These are phyloP conservation scores for Tyrannus savana DNA, from an alignment of 2,113 vertebrate genomes.

Conservation along the genomic window DNA sequence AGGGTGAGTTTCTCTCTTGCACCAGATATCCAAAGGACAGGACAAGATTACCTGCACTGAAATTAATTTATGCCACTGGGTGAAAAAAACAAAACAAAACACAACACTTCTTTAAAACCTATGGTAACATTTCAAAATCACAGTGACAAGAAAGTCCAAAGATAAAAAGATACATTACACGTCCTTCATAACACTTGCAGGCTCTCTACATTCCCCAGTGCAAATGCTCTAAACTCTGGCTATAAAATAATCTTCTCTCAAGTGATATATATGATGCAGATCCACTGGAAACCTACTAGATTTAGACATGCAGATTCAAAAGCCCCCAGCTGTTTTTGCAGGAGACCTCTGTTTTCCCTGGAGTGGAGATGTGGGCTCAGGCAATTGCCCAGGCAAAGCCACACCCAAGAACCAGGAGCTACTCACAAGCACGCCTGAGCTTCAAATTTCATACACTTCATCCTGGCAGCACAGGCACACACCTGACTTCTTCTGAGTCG, in stretches of 20 bases:
- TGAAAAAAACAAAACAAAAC: background rate
- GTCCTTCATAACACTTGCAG: rapidly evolving
- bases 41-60: background rate
- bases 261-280: background rate
- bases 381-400: background rate
- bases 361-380: background rate
- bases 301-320: background rate
- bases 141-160: background rate
- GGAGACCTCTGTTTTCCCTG: background rate
- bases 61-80: background rate
- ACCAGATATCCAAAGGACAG: background rate
- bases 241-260: background rate
- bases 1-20: background rate
- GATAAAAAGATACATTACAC: background rate
- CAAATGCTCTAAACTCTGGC: background rate
- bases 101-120: background rate
- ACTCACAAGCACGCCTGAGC: background rate
- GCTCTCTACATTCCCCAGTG: rapidly evolving
- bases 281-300: background rate
- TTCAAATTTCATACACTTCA: background rate
- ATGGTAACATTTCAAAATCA: background rate
- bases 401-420: background rate
- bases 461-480: rapidly evolving
- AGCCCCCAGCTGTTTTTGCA: background rate
- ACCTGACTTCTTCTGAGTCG: background rate